phyloP scores from a whole-genome alignment of 2,888 invertebrate genomes.

The Fragum sueziense region DNA sequence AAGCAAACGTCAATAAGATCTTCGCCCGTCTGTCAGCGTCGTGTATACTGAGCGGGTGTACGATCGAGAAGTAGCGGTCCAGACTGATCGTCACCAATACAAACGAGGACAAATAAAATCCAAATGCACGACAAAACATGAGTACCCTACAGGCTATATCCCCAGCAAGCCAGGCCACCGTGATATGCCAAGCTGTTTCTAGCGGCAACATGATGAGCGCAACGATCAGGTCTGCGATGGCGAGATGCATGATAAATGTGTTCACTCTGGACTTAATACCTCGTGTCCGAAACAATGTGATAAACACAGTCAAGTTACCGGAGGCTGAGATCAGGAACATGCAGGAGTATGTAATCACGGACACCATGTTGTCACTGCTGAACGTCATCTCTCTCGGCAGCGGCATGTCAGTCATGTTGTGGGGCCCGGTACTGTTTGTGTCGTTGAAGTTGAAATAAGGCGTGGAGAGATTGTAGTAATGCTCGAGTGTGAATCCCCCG shows the following conservation, averaged over 20 bases:
- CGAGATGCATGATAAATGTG: slow-evolving; percentile 89
- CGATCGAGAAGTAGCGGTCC: slow-evolving; percentile 75
- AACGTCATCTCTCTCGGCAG: slow-evolving; percentile 88
- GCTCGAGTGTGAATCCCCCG: not conserved
- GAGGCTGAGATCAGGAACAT: slow-evolving; percentile 88
- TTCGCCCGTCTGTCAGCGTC: slow-evolving; percentile 72
- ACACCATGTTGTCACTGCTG: slow-evolving; percentile 92
- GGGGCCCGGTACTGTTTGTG: not conserved
- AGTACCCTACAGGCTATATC: slow-evolving; percentile 89
- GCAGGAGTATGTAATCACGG: slow-evolving; percentile 90
- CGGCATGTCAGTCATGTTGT: not conserved
- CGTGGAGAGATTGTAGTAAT: not conserved
- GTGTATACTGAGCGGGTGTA: slow-evolving; percentile 73
- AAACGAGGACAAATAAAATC: slow-evolving; percentile 90
- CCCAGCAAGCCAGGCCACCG: slow-evolving; percentile 90
- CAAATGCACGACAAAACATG: slow-evolving; percentile 88
- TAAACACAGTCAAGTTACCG: slow-evolving; percentile 91
- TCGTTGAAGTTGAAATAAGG: not conserved
- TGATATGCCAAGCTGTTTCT: slow-evolving; percentile 88
- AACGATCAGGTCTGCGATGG: slow-evolving; percentile 91
- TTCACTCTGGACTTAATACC: slow-evolving; percentile 88
- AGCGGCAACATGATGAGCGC: slow-evolving; percentile 90
- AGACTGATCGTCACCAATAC: slow-evolving; percentile 89
- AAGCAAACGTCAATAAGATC: slow-evolving; percentile 71
- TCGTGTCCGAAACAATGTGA: slow-evolving; percentile 87